Evolutionary conservation across 1,140 invertebrate genomes (phyloP).

Genomic region (Drosophila ercepeae): DNA sequence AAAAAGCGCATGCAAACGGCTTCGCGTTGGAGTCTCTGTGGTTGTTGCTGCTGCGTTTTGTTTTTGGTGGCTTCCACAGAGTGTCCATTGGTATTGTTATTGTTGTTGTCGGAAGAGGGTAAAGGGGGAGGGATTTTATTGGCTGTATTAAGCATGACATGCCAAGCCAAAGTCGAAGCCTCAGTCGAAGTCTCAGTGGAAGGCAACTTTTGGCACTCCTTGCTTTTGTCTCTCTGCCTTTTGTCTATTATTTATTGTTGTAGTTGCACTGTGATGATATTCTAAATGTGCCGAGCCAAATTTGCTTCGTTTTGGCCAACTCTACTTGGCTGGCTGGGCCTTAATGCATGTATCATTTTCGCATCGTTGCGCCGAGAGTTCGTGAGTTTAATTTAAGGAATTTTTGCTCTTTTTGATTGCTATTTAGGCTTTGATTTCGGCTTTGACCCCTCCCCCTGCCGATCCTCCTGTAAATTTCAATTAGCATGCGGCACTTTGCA

Average conservation of each 20-base stretch:
- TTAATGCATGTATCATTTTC: constrained; percentile 82
- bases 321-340: constrained; percentile 58
- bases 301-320: constrained; percentile 76
- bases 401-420: constrained; percentile 80
- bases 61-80: constrained; percentile 4
- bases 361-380: constrained; percentile 73
- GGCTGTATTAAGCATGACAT: constrained; percentile 79
- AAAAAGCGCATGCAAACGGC: constrained; percentile 76
- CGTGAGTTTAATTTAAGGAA: constrained; percentile 82
- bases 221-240: constrained; percentile 60
- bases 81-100: constrained; percentile 20
- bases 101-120: constrained; percentile 12
- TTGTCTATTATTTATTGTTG: constrained; percentile 58
- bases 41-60: constrained; percentile 16
- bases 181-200: constrained; percentile 33
- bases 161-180: constrained; percentile 64
- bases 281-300: constrained; percentile 79
- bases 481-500: constrained; percentile 80
- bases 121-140: constrained; percentile 51
- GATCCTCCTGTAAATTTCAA: constrained; percentile 60
- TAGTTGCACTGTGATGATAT: constrained; percentile 69
- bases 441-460: constrained; percentile 5
- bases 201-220: constrained; percentile 62
- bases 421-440: constrained; percentile 75
- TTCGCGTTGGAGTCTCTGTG: constrained; percentile 61